Evolutionary conservation across 92 coral and sea anemone species (phyloP).

Genomic region (Pocillopora meandrina): DNA sequence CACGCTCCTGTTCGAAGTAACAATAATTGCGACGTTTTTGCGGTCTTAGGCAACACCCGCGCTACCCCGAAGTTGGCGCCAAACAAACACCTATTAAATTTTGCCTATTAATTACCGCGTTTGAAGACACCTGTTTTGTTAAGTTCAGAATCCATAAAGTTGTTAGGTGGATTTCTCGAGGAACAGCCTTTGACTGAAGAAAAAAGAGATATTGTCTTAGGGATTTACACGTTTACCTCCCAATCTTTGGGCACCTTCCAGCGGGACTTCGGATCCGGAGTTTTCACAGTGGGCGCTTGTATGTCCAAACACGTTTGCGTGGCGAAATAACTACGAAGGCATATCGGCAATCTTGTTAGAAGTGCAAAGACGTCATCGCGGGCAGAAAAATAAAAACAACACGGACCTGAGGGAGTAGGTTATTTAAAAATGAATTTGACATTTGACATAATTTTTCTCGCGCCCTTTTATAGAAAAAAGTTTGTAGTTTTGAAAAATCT

Average conservation of each 20-base stretch:
- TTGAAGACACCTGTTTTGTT: slow-evolving; percentile 21
- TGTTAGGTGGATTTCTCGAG: slow-evolving; percentile 9
- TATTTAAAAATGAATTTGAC: slow-evolving; percentile 46
- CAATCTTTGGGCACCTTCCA: background rate
- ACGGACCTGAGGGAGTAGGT: slow-evolving; percentile 7
- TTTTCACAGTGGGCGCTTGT: background rate
- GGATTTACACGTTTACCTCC: background rate
- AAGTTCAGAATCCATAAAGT: background rate
- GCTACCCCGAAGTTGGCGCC: slow-evolving; percentile 36
- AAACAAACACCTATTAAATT: slow-evolving; percentile 24
- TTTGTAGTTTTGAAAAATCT: background rate
- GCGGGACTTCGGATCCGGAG: background rate
- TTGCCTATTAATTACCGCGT: slow-evolving; percentile 23
- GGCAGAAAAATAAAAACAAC: slow-evolving; percentile 29
- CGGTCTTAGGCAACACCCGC: slow-evolving; percentile 22
- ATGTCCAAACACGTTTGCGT: background rate
- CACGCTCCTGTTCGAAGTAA: background rate
- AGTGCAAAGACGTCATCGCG: slow-evolving; percentile 43
- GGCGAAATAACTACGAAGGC: background rate
- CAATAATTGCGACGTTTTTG: slow-evolving; percentile 19
- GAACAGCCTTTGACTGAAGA: background rate
- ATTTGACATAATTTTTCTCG: background rate
- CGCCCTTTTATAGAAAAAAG: slow-evolving; percentile 27
- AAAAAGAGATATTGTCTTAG: background rate
- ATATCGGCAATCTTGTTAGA: slow-evolving; percentile 28